These are phyloP conservation scores for Frieseomelitta varia DNA, from an alignment of 1,140 invertebrate genomes.

Conservation along the genomic window DNA sequence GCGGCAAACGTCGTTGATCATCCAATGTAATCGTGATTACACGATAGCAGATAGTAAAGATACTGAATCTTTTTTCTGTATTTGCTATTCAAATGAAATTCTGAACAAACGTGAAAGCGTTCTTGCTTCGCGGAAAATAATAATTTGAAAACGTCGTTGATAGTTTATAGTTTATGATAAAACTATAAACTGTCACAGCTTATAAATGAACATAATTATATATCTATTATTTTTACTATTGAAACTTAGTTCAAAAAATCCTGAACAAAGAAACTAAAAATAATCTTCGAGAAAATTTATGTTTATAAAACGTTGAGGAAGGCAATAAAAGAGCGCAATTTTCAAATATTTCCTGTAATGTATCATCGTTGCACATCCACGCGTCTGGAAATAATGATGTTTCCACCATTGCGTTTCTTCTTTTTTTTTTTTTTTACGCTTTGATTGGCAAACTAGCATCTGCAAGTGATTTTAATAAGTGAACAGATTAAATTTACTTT, in stretches of 20 bases:
- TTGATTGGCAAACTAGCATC: not conserved
- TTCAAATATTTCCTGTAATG: not conserved
- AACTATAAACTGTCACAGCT: too few species aligned
- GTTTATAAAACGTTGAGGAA: not conserved
- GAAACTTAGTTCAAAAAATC: conserved; percentile 1
- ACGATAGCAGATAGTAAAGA: not conserved
- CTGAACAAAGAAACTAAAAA: not conserved
- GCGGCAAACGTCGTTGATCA: not conserved
- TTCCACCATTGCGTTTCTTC: not conserved
- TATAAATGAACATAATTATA: too few species aligned
- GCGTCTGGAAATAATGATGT: not conserved
- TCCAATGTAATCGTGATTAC: not conserved
- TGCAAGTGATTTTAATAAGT: not conserved
- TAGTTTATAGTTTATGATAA: not conserved
- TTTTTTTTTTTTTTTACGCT: not conserved
- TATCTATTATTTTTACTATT: not conserved
- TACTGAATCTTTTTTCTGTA: not conserved
- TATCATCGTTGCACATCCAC: not conserved
- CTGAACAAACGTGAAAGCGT: not conserved
- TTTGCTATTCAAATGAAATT: not conserved
- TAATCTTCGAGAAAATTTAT: not conserved
- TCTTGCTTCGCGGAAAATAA: not conserved
- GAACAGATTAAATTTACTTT: not conserved
- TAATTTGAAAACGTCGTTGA: not conserved
- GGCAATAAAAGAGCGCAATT: not conserved